Conservation (phyloP, 2,113 vertebrate species). For the Entosphenus tridentatus region DNA sequence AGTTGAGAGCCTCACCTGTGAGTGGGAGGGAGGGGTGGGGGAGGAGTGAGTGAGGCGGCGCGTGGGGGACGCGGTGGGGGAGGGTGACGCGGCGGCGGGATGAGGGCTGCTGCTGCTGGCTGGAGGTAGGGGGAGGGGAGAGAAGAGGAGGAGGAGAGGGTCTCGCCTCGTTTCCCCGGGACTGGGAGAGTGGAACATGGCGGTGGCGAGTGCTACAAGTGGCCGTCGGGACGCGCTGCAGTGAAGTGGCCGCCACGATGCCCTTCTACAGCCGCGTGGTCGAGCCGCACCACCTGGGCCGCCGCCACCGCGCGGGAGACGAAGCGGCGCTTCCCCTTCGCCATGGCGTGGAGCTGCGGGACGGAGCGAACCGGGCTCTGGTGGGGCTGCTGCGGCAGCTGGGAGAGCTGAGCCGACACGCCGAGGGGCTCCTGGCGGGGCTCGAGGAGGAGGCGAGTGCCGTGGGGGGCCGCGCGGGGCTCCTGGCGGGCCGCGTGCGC, state of each 20-base stretch:
- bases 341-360: no score
- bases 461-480: no score
- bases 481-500: no score
- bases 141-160: background rate
- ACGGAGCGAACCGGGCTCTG: no score
- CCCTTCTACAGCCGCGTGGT: conserved; percentile 1
- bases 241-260: background rate
- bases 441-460: no score
- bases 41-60: background rate
- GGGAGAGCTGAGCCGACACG: no score
- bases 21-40: background rate
- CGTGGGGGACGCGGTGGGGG: background rate
- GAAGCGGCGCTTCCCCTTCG: no score
- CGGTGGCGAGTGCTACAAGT: background rate
- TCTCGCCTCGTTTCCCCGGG: background rate
- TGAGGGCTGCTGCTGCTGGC: background rate
- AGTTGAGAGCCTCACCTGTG: background rate
- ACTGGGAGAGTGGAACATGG: background rate
- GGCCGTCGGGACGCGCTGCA: conserved; percentile 1
- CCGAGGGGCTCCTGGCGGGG: no score
- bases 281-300: background rate
- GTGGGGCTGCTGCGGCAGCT: no score
- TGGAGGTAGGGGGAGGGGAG: background rate
- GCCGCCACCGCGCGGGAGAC: no score
- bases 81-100: background rate